A percentile compares a stretch with the other conserved stretches of the same genome.
phyloP scores from a whole-genome alignment of 2,888 invertebrate genomes.

The Bursaphelenchus okinawaensis region DNA sequence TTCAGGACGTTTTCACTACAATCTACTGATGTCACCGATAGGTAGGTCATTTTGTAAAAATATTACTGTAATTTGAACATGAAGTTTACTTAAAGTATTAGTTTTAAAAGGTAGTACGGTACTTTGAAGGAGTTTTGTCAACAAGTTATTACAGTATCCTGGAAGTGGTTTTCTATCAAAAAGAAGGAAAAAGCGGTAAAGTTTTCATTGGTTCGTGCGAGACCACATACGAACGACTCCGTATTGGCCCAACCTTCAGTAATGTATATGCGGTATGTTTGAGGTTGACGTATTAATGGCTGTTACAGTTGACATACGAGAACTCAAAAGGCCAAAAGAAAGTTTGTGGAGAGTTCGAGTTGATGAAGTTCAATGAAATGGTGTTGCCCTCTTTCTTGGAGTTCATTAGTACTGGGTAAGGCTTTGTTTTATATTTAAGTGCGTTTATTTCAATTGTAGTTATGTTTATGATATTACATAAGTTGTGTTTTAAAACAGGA shows the following conservation, averaged over 20 bases:
- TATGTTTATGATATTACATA: no score
- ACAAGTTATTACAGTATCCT: slow-evolving; percentile 13
- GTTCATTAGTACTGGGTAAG: slow-evolving; percentile 37
- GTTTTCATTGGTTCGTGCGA: slow-evolving; percentile 23
- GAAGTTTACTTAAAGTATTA: no score
- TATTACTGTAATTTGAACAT: no score
- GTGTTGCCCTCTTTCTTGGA: slow-evolving; percentile 50
- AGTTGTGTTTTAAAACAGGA: no score
- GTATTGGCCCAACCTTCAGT: slow-evolving; percentile 17
- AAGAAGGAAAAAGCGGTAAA: slow-evolving; percentile 24
- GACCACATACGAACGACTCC: slow-evolving; percentile 24
- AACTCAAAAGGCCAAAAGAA: slow-evolving; percentile 29
- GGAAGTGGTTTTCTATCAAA: slow-evolving; percentile 29
- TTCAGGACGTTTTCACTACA: slow-evolving; percentile 40
- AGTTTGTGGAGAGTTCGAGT: slow-evolving; percentile 45
- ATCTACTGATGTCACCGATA: slow-evolving; percentile 26
- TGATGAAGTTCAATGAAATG: slow-evolving; percentile 49
- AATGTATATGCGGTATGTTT: slow-evolving; percentile 31
- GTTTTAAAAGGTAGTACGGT: no score
- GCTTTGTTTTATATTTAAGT: neutral
- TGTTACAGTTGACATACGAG: slow-evolving; percentile 26
- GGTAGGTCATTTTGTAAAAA: slow-evolving; percentile 12
- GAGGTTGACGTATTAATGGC: neutral
- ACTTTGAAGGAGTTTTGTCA: no score
- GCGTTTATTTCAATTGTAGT: no score